A percentile compares a stretch with the other conserved stretches of the same genome.
phyloP scores from a whole-genome alignment of 1,140 invertebrate species.

The Panonychus citri region DNA sequence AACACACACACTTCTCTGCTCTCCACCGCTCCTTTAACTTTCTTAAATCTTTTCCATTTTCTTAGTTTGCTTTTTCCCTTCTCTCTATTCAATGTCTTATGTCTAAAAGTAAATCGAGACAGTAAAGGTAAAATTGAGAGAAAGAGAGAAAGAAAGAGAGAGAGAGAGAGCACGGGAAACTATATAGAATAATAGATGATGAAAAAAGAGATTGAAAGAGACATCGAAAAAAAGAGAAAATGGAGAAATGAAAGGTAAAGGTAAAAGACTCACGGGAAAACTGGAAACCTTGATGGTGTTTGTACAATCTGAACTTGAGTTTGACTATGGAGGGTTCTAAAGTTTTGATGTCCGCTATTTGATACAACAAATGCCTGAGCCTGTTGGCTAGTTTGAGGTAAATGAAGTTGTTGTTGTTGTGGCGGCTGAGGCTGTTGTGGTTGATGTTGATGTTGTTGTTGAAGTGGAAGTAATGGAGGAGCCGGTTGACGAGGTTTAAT shows the following conservation, averaged over 20 bases:
- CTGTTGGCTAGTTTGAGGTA: not conserved
- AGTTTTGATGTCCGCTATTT: not conserved
- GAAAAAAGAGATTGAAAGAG: not conserved
- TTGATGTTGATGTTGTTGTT: constrained; percentile 9
- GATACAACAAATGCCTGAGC: not conserved
- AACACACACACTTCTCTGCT: too few species aligned
- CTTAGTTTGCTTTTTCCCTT: too few species aligned
- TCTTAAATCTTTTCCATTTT: too few species aligned
- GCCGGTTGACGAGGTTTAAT: not conserved
- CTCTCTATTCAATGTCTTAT: too few species aligned
- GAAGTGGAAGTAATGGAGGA: not conserved
- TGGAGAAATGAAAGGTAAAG: not conserved
- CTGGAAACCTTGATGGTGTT: not conserved
- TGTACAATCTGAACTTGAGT: not conserved
- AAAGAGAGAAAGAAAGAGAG: not conserved
- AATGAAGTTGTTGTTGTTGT: constrained; percentile 5
- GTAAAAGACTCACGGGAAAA: not conserved
- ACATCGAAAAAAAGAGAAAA: not conserved
- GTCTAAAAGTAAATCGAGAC: not conserved
- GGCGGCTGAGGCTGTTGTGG: not conserved
- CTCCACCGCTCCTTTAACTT: too few species aligned
- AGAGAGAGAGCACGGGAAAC: not conserved
- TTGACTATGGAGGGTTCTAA: not conserved
- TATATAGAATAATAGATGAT: too few species aligned
- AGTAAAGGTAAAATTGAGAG: not conserved